Conservation (phyloP, 2,888 invertebrate genomes). For the Zaprionus bogoriensis region DNA sequence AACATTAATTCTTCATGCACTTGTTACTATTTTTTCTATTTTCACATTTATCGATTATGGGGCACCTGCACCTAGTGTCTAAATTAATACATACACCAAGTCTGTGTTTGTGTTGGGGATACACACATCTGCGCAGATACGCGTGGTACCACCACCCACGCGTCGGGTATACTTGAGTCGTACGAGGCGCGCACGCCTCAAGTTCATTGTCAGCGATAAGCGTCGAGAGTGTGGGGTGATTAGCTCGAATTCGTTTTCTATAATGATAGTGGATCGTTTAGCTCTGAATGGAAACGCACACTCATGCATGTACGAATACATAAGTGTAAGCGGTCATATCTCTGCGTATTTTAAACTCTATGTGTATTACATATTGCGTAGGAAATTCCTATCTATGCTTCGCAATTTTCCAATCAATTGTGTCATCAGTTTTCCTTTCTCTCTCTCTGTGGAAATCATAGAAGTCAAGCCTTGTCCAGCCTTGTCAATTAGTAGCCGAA, state of each 20-base stretch:
- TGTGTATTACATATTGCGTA: not conserved
- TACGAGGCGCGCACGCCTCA: conserved; percentile 36
- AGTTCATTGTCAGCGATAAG: conserved; percentile 69
- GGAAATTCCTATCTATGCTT: not conserved
- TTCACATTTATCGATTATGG: conserved; percentile 57
- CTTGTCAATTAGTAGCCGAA: conserved; percentile 54
- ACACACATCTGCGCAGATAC: not conserved
- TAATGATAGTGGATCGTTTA: conserved; percentile 21
- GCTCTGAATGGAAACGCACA: not conserved
- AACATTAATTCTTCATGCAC: conserved; percentile 53
- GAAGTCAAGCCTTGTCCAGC: conserved; percentile 40
- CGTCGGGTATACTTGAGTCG: conserved; percentile 3
- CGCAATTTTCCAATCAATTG: conserved; percentile 33
- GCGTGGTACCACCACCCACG: conserved; percentile 6
- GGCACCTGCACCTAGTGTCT: conserved; percentile 15
- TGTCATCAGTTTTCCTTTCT: conserved; percentile 8
- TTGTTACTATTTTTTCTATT: conserved; percentile 61
- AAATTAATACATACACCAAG: not conserved
- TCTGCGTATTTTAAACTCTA: not conserved
- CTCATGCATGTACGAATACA: conserved; percentile 1
- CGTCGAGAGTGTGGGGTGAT: conserved; percentile 40
- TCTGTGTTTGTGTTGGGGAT: not conserved
- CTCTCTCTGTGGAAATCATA: conserved; percentile 34
- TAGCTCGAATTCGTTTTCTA: conserved; percentile 15
- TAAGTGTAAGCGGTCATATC: not conserved